Evolutionary conservation across 2,888 invertebrate genomes (phyloP).

Genomic region (Ophion slaviceki): DNA sequence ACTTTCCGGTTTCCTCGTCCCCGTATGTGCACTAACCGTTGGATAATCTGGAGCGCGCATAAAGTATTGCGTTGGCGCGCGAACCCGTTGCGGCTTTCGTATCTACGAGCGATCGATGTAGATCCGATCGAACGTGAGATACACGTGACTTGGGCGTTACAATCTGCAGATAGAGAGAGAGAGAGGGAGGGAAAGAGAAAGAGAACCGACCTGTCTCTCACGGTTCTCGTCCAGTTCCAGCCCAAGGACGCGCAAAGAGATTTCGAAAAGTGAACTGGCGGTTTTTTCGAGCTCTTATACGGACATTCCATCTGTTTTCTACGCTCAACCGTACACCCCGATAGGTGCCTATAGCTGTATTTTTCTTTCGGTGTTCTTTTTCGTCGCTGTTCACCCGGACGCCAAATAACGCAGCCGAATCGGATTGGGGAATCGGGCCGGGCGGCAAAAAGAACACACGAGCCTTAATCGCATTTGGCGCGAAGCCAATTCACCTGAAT

Average conservation of each 20-base stretch:
- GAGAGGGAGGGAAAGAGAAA: slow-evolving; percentile 31
- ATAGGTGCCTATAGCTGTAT: background rate
- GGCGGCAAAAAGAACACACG: slow-evolving; percentile 14
- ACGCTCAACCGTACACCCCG: background rate
- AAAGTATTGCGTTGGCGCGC: slow-evolving; percentile 25
- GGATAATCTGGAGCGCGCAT: slow-evolving; percentile 47
- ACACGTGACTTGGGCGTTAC: slow-evolving; percentile 55
- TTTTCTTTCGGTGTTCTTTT: background rate
- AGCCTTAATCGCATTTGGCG: slow-evolving; percentile 33
- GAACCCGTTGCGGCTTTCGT: slow-evolving; percentile 1
- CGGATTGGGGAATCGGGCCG: slow-evolving; percentile 14
- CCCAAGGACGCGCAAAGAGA: slow-evolving; percentile 57
- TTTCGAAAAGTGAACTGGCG: slow-evolving; percentile 52
- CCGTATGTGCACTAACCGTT: slow-evolving; percentile 31
- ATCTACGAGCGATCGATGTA: slow-evolving; percentile 50
- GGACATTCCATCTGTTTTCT: slow-evolving; percentile 44
- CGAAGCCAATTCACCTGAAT: slow-evolving; percentile 58
- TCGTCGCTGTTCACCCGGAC: slow-evolving; percentile 22
- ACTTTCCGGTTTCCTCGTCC: slow-evolving; percentile 44
- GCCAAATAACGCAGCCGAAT: slow-evolving; percentile 13
- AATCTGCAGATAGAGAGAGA: slow-evolving; percentile 29
- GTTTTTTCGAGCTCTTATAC: slow-evolving; percentile 60
- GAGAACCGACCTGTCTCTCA: slow-evolving; percentile 59
- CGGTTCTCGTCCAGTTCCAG: slow-evolving; percentile 50
- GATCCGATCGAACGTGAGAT: slow-evolving; percentile 66